These are phyloP conservation scores for Netelia virgata DNA, from an alignment of 2,888 invertebrate genomes.

Conservation along the genomic window DNA sequence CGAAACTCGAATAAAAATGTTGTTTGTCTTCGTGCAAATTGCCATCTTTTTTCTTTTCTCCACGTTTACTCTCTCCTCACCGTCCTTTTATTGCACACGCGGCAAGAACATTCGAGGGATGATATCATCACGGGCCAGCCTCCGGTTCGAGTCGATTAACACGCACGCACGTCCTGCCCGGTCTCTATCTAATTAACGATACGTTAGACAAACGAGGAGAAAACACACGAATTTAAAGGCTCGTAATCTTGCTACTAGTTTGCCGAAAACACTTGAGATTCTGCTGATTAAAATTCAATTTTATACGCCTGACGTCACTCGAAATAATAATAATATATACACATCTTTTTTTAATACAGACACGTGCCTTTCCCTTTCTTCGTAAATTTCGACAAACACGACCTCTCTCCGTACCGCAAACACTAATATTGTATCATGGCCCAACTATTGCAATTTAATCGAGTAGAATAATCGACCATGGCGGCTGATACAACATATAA, in stretches of 20 bases:
- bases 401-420: background rate
- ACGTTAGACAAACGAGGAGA: background rate
- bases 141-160: background rate
- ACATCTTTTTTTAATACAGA: background rate
- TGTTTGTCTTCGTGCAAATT: background rate
- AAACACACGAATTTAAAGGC: background rate
- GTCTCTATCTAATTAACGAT: slow-evolving; percentile 11
- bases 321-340: background rate
- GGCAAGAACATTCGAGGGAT: slow-evolving; percentile 5
- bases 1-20: background rate
- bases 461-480: background rate
- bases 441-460: background rate
- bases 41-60: background rate
- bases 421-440: background rate
- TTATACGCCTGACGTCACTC: slow-evolving; percentile 22
- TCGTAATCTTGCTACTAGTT: background rate
- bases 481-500: background rate
- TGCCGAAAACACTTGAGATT: slow-evolving; percentile 1
- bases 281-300: background rate
- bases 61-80: background rate
- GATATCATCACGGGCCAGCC: background rate
- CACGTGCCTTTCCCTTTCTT: background rate
- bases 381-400: slow-evolving; percentile 5
- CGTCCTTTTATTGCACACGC: background rate
- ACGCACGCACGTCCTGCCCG: background rate